Conservation (phyloP, 2,888 invertebrate genomes). For the Tipula unca region DNA sequence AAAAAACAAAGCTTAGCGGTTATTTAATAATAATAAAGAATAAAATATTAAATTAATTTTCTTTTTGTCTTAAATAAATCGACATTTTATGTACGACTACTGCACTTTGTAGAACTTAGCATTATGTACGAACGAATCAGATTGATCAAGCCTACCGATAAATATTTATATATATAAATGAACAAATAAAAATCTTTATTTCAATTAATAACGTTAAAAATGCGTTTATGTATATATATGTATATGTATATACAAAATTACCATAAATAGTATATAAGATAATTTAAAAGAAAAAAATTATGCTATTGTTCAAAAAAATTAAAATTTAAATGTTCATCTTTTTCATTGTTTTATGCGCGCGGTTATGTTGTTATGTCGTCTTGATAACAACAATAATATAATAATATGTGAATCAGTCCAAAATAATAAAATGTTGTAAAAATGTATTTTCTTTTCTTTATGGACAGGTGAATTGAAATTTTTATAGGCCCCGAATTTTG, state of each 20-base stretch:
- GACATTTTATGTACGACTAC: background rate
- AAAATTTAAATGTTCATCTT: slow-evolving; percentile 14
- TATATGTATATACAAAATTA: background rate
- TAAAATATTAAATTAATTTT: background rate
- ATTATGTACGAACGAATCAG: background rate
- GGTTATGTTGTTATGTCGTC: background rate
- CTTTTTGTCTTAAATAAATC: background rate
- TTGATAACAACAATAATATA: background rate
- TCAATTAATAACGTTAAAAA: background rate
- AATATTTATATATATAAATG: background rate
- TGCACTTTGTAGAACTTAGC: background rate
- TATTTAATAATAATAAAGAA: background rate
- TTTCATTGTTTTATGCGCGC: background rate
- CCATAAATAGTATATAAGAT: background rate
- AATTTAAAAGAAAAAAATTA: background rate
- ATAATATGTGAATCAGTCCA: slow-evolving; percentile 14
- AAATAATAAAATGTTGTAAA: slow-evolving; percentile 14
- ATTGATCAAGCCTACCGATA: background rate
- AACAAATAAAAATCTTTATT: background rate
- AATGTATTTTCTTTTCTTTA: background rate
- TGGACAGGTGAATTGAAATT: slow-evolving; percentile 8
- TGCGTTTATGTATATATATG: slow-evolving; percentile 1
- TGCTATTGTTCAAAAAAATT: background rate
- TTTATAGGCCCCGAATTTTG: background rate
- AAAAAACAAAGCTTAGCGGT: background rate